phyloP scores from a whole-genome alignment of 2,888 invertebrate genomes.

The Serripes groenlandicus region DNA sequence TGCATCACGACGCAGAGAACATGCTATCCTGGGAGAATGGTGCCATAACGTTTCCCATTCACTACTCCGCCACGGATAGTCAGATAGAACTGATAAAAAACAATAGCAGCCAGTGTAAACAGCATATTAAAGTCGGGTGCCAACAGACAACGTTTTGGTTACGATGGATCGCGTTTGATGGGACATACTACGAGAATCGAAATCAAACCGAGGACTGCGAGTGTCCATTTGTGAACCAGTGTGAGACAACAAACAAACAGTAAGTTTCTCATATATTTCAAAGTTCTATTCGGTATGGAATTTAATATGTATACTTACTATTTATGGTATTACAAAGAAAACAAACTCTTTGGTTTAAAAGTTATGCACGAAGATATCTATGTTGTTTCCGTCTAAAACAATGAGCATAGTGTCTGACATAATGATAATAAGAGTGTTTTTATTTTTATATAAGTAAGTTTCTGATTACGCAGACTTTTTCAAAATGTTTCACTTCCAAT shows the following conservation, averaged over 20 bases:
- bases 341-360: too few relatives aligned
- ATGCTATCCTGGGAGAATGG: neutral
- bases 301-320: too few relatives aligned
- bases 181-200: constrained; percentile 1
- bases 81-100: neutral
- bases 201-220: neutral
- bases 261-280: constrained; percentile 9
- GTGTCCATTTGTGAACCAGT: constrained; percentile 2
- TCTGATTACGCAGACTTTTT: too few relatives aligned
- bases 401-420: neutral
- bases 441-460: too few relatives aligned
- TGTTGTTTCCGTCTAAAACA: neutral
- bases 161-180: constrained; percentile 7
- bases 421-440: too few relatives aligned
- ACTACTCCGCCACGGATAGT: neutral
- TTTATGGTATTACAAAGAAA: too few relatives aligned
- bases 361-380: too few relatives aligned
- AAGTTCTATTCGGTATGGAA: too few relatives aligned
- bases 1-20: constrained; percentile 50
- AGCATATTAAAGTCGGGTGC: neutral
- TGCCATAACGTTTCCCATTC: neutral
- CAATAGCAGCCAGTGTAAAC: neutral
- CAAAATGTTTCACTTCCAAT: too few relatives aligned
- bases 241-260: neutral
- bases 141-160: constrained; percentile 4